Conservation (phyloP, 1,140 invertebrate genomes). For the Zophobas atratus region DNA sequence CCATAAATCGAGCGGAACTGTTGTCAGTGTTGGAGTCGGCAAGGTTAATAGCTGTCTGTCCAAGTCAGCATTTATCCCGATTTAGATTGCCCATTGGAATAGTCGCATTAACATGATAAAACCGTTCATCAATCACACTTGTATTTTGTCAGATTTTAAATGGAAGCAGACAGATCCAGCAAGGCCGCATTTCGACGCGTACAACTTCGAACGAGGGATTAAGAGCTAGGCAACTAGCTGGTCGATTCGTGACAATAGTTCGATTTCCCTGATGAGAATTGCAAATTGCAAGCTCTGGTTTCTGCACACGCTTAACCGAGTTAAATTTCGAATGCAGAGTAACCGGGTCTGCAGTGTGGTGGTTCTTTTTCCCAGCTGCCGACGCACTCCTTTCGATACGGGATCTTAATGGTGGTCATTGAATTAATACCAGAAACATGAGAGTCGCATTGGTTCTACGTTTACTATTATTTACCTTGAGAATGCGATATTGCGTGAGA, state of each 20-base stretch:
- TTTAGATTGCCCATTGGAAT: constrained; percentile 26
- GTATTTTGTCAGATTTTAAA: constrained; percentile 32
- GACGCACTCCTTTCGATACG: background rate
- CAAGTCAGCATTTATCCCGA: constrained; percentile 20
- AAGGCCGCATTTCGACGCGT: constrained; percentile 19
- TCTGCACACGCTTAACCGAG: background rate
- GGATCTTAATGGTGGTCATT: background rate
- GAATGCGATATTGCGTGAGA: constrained; percentile 1
- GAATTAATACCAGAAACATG: background rate
- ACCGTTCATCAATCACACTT: constrained; percentile 35
- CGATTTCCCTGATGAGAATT: constrained; percentile 26
- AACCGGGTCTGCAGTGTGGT: background rate
- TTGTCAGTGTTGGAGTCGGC: constrained; percentile 2
- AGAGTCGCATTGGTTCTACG: background rate
- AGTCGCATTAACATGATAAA: constrained; percentile 29
- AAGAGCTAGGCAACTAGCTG: constrained; percentile 16
- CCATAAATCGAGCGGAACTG: constrained; percentile 29
- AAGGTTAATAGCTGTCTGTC: constrained; percentile 29
- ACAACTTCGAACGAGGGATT: constrained; percentile 28
- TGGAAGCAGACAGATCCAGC: constrained; percentile 13
- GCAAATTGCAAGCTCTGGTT: constrained; percentile 11
- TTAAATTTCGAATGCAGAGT: constrained; percentile 26
- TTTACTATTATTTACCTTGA: constrained; percentile 9
- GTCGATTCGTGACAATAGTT: constrained; percentile 23
- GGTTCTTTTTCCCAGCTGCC: background rate